These are phyloP conservation scores for Harpagifer antarcticus DNA, from an alignment of 2,797 vertebrate species.

Conservation along the genomic window DNA sequence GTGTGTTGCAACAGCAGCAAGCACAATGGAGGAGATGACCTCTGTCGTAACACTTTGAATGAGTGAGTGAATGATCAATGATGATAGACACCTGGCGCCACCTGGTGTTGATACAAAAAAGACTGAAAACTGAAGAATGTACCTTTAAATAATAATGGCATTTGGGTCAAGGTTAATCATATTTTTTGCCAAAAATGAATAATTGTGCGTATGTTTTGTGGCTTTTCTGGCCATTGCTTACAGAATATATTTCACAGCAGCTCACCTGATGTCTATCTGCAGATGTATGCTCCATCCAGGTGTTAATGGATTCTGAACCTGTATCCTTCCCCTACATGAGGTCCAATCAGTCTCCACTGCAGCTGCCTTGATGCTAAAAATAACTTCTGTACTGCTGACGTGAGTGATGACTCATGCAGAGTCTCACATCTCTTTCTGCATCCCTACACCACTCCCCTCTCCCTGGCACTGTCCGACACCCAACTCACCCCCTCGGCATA, in stretches of 20 bases:
- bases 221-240: not conserved
- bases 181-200: not conserved
- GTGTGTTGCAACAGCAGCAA: slow-evolving; percentile 35
- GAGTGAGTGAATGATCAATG: slow-evolving; percentile 22
- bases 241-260: not conserved
- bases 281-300: slow-evolving; percentile 35
- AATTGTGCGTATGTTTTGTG: not conserved
- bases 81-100: slow-evolving; percentile 48
- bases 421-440: slow-evolving; percentile 44
- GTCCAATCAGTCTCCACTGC: slow-evolving; percentile 67
- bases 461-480: slow-evolving; percentile 26
- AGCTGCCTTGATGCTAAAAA: slow-evolving; percentile 77
- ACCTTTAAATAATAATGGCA: not conserved
- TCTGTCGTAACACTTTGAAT: slow-evolving; percentile 46
- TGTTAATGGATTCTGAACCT: slow-evolving; percentile 54
- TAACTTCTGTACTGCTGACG: slow-evolving; percentile 77
- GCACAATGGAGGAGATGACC: slow-evolving; percentile 54
- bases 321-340: slow-evolving; percentile 46
- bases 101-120: slow-evolving; percentile 51
- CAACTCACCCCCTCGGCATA: slow-evolving; percentile 10
- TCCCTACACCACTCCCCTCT: slow-evolving; percentile 27
- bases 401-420: slow-evolving; percentile 78
- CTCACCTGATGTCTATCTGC: not conserved
- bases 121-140: not conserved
- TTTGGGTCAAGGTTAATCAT: not conserved